phyloP scores from a whole-genome alignment of 2,797 vertebrate species.

The Oophaga sylvatica region DNA sequence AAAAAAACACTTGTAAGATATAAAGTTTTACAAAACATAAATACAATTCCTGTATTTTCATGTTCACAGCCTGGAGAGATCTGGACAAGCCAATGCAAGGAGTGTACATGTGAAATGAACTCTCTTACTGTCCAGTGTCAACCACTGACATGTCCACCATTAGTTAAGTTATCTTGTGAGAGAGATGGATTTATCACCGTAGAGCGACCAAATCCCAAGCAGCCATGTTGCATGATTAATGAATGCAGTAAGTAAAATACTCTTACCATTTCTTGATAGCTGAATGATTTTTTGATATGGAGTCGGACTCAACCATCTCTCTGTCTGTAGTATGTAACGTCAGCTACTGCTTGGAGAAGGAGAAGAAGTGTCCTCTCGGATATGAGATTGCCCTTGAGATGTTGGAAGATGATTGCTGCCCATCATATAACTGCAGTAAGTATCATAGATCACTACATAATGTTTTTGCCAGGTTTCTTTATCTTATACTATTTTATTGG shows the following conservation, averaged over 20 bases:
- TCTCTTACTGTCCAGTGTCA: conserved; percentile 46
- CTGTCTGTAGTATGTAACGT: conserved; percentile 74
- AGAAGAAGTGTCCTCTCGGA: conserved; percentile 74
- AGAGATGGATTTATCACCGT: conserved; percentile 76
- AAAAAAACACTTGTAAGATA: too few relatives aligned
- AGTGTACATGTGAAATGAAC: conserved; percentile 70
- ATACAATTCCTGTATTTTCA: background rate
- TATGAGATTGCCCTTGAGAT: conserved; percentile 66
- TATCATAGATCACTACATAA: background rate
- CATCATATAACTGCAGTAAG: conserved; percentile 80
- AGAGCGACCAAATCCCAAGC: conserved; percentile 68
- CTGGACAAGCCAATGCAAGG: conserved; percentile 80
- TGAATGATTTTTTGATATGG: background rate
- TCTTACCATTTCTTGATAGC: background rate
- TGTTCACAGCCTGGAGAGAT: conserved; percentile 70
- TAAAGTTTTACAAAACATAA: background rate
- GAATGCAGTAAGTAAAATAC: conserved; percentile 26
- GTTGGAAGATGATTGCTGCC: conserved; percentile 83
- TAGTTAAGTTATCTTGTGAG: conserved; percentile 68
- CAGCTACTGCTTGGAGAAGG: conserved; percentile 72
- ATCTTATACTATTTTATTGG: background rate
- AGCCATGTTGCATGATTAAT: conserved; percentile 78
- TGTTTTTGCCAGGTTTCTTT: background rate
- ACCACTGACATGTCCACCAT: conserved; percentile 71
- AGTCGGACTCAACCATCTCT: background rate